phyloP scores from a whole-genome alignment of 2,797 vertebrate genomes.

The Gymnocypris eckloni region DNA sequence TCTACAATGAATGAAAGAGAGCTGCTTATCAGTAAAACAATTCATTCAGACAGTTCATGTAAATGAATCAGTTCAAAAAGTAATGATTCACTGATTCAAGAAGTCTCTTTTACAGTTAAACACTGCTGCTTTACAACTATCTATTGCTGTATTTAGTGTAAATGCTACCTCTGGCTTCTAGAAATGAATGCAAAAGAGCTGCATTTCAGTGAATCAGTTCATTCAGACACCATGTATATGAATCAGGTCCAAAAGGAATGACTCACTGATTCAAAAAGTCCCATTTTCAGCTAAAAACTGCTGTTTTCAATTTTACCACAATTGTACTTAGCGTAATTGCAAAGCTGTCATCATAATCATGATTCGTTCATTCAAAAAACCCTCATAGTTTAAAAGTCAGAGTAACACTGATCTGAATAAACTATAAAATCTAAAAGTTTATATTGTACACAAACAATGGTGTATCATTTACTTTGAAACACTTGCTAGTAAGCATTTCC shows the following conservation, averaged over 20 bases:
- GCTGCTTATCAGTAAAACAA: background rate
- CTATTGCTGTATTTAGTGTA: background rate
- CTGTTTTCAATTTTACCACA: background rate
- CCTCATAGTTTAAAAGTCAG: background rate
- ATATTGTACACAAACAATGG: background rate
- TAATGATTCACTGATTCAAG: background rate
- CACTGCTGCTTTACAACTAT: background rate
- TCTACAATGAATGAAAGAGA: background rate
- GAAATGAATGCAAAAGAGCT: too few relatives aligned
- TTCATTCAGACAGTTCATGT: background rate
- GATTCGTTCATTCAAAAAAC: background rate
- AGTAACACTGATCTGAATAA: background rate
- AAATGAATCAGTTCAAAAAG: background rate
- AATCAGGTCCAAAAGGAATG: background rate
- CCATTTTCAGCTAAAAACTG: background rate
- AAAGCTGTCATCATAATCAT: background rate
- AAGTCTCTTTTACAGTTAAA: background rate
- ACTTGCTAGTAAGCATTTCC: background rate
- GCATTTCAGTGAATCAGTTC: background rate
- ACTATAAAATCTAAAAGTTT: background rate
- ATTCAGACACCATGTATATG: background rate
- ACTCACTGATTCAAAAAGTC: background rate
- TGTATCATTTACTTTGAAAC: background rate
- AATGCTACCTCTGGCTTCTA: too few relatives aligned
- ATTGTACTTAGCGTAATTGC: background rate